These are phyloP conservation scores for Lasioglossum oenotherae DNA, from an alignment of 2,888 invertebrate species.

Conservation along the genomic window DNA sequence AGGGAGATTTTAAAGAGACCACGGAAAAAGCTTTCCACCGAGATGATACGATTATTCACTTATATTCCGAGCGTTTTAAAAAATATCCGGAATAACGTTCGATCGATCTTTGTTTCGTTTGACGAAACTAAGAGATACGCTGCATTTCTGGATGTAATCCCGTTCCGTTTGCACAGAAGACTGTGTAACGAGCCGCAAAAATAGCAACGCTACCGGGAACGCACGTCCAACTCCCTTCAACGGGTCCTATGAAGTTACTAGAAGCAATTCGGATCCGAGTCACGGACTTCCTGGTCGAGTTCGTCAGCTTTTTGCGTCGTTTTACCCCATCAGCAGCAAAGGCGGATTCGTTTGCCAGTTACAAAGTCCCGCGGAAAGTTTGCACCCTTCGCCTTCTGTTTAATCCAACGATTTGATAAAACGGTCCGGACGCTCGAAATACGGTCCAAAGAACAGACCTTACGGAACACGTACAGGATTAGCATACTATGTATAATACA, in stretches of 20 bases:
- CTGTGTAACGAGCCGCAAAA: slow-evolving; percentile 41
- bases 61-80: background rate
- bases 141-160: background rate
- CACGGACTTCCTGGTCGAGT: slow-evolving; percentile 51
- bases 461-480: slow-evolving; percentile 5
- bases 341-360: slow-evolving; percentile 39
- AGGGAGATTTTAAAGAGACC: background rate
- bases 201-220: slow-evolving; percentile 18
- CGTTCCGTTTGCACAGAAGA: slow-evolving; percentile 22
- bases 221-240: slow-evolving; percentile 6
- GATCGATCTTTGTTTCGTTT: background rate
- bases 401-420: slow-evolving; percentile 18
- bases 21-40: background rate
- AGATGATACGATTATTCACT: background rate
- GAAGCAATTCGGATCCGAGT: slow-evolving; percentile 45
- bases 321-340: slow-evolving; percentile 19
- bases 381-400: background rate
- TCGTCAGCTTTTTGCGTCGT: slow-evolving; percentile 52
- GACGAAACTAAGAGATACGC: too few relatives aligned
- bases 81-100: background rate
- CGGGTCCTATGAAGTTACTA: slow-evolving; percentile 21
- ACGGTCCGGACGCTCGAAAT: background rate
- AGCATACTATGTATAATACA: background rate
- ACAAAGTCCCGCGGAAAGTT: slow-evolving; percentile 36
- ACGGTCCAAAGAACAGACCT: background rate